Percentiles rank a stretch among this genome's conserved stretches.
Evolutionary conservation across 2,797 vertebrate genomes (phyloP).

Genomic region (Cichlasoma orientale): DNA sequence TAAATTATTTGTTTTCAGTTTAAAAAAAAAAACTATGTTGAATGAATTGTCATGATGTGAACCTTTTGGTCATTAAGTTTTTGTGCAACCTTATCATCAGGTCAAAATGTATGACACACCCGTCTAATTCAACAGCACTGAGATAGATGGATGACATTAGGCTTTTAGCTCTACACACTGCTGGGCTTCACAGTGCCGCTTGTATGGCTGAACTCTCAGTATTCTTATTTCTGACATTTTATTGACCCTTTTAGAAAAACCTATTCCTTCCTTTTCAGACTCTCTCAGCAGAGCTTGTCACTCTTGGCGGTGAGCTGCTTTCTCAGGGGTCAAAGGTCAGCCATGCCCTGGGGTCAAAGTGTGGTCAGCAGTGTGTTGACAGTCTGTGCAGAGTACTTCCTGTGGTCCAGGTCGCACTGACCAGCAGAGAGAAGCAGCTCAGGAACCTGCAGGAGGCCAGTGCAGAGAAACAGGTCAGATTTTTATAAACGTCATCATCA

Average conservation of each 20-base stretch:
- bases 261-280: slow-evolving; percentile 73
- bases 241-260: background rate
- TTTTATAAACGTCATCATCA: too few relatives aligned
- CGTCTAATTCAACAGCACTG: too few relatives aligned
- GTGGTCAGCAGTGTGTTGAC: slow-evolving; percentile 75
- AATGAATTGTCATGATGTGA: background rate
- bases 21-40: too few relatives aligned
- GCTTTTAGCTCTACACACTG: background rate
- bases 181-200: background rate
- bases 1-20: background rate
- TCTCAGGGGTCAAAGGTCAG: slow-evolving; percentile 79
- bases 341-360: slow-evolving; percentile 56
- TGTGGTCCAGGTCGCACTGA: slow-evolving; percentile 69
- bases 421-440: slow-evolving; percentile 76
- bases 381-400: slow-evolving; percentile 74
- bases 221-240: background rate
- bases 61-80: background rate
- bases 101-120: background rate
- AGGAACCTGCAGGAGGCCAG: slow-evolving; percentile 76
- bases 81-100: background rate
- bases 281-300: slow-evolving; percentile 81
- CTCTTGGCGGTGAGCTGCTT: slow-evolving; percentile 78
- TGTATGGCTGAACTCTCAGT: background rate
- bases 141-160: background rate
- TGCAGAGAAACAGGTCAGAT: slow-evolving; percentile 81